Percentiles rank a stretch among this genome's conserved stretches.
phyloP scores from a whole-genome alignment of 2,888 invertebrate species.

The Eristalinus aeneus region DNA sequence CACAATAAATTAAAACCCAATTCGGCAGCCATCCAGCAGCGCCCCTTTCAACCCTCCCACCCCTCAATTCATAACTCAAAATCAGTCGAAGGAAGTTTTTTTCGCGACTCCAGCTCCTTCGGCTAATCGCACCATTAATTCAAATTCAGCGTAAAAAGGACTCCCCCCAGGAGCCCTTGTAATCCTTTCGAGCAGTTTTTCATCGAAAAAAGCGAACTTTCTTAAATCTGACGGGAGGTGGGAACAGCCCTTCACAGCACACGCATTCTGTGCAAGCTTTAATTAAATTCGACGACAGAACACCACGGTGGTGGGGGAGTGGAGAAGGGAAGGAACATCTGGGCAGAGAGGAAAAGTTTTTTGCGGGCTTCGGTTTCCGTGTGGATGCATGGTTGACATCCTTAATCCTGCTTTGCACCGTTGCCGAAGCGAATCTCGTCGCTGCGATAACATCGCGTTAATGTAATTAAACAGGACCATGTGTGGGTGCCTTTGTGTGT shows the following conservation, averaged over 20 bases:
- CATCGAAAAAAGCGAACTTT: constrained; percentile 1
- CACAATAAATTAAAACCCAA: constrained; percentile 65
- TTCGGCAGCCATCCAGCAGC: constrained; percentile 3
- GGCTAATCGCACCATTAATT: constrained; percentile 59
- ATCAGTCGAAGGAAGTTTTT: neutral
- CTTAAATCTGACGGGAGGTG: constrained; percentile 19
- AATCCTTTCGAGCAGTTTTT: neutral
- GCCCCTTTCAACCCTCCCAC: constrained; percentile 28
- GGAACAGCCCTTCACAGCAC: neutral
- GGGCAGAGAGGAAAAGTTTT: neutral
- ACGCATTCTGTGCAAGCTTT: constrained; percentile 11
- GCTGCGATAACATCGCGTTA: constrained; percentile 48
- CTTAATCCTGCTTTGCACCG: constrained; percentile 23
- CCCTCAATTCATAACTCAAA: constrained; percentile 55
- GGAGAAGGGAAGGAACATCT: neutral
- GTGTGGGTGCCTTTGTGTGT: neutral
- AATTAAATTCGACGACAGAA: constrained; percentile 18
- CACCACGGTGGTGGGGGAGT: neutral
- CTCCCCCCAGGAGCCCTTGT: neutral
- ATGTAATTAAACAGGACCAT: constrained; percentile 51
- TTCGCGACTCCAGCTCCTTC: neutral
- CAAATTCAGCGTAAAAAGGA: constrained; percentile 52
- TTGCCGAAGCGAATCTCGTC: constrained; percentile 40
- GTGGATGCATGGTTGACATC: neutral
- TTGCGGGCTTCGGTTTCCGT: neutral